These are phyloP conservation scores for Dusona sp. DNA, from an alignment of 2,888 invertebrate species.

Conservation along the genomic window DNA sequence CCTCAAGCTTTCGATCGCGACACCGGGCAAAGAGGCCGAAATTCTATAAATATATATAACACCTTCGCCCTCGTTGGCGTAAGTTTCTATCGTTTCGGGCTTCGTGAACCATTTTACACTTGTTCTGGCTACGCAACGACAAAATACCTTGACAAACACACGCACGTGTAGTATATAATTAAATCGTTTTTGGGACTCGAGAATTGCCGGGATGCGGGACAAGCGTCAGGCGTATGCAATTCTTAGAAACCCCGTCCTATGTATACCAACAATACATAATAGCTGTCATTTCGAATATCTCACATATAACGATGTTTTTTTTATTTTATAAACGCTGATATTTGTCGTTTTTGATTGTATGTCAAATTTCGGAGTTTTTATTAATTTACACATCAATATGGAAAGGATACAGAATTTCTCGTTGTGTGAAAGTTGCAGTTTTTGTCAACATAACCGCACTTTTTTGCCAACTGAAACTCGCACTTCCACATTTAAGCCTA, in stretches of 20 bases:
- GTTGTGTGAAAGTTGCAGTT: not conserved
- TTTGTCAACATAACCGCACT: slow-evolving; percentile 24
- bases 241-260: slow-evolving; percentile 6
- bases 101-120: slow-evolving; percentile 67
- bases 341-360: not conserved
- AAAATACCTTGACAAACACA: slow-evolving; percentile 45
- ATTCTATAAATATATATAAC: slow-evolving; percentile 71
- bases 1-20: slow-evolving; percentile 57
- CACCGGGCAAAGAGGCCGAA: slow-evolving; percentile 31
- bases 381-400: not conserved
- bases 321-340: not conserved
- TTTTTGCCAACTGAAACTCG: slow-evolving; percentile 22
- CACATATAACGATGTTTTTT: not conserved
- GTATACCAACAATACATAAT: not conserved
- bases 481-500: not conserved
- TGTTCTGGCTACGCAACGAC: slow-evolving; percentile 55
- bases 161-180: slow-evolving; percentile 64
- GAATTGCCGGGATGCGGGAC: slow-evolving; percentile 17
- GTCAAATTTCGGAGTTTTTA: not conserved
- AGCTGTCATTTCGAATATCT: not conserved
- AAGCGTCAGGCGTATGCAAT: not conserved
- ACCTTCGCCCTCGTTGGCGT: slow-evolving; percentile 68
- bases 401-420: not conserved
- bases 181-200: slow-evolving; percentile 56
- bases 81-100: slow-evolving; percentile 64